phyloP scores from a whole-genome alignment of 1,140 invertebrate genomes.

The Rhagoletis pomonella region DNA sequence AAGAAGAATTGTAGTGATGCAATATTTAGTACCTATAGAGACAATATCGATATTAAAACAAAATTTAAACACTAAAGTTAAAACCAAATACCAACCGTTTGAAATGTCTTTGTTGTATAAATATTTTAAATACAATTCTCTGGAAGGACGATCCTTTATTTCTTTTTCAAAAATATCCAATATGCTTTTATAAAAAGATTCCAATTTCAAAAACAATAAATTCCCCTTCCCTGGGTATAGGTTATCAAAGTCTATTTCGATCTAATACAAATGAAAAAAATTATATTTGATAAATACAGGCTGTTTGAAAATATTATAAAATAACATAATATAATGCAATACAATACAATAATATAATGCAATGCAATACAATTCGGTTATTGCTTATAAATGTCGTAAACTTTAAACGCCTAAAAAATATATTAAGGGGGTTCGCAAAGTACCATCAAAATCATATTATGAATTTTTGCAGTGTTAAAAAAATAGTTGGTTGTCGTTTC shows the following conservation, averaged over 20 bases:
- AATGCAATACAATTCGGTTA: no score
- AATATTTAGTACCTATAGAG: not conserved
- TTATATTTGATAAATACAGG: not conserved
- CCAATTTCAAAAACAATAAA: conserved; percentile 28
- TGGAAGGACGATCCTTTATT: conserved; percentile 39
- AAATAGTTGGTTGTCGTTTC: no score
- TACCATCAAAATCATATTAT: no score
- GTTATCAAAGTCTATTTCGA: conserved; percentile 43
- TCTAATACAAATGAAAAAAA: not conserved
- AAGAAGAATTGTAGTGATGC: no score
- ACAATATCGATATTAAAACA: not conserved
- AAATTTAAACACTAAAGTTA: not conserved
- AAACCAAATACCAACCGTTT: not conserved
- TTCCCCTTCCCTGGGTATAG: conserved; percentile 23
- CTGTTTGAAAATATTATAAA: no score
- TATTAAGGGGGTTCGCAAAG: no score
- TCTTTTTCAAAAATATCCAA: conserved; percentile 28
- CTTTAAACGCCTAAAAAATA: no score
- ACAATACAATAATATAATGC: no score
- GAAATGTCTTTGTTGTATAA: conserved; percentile 17
- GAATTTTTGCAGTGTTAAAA: no score
- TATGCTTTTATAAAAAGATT: conserved; percentile 43
- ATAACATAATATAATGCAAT: no score
- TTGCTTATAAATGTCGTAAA: no score
- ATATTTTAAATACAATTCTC: conserved; percentile 36